Evolutionary conservation across 2,888 invertebrate species (phyloP), one percentile per base, ranked within the genome.

Genomic region (Eupithecia subfuscata): DNA sequence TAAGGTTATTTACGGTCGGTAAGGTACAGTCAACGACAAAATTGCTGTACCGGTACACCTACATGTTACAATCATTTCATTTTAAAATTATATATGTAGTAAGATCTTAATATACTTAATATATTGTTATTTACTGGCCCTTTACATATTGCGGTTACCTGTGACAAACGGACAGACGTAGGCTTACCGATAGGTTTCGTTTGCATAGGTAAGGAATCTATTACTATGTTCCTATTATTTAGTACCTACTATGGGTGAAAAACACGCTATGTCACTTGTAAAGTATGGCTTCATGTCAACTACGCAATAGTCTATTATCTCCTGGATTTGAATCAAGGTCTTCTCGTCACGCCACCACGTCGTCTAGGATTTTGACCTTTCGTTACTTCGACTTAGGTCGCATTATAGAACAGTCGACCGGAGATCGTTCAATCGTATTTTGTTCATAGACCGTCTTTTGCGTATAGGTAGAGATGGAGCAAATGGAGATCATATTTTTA

Each of bases 271-370:
- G 69, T 48, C 25, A n/a, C 52, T 56, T 40, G 68, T 48, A 16
- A 22, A 69, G 71, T 79, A 76, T 65, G 80, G 80, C 80, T 80
- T 80, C 80, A 73, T 71, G 22, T 25, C 70, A 67, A 70, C 69
- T 52, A 71, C 34, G 69, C 30, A 34, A 34, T 64, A 34, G 14
- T 16, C 67, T 70, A 67, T 74, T 74, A 73, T 71, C 73, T 73
- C 64, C 74, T 73, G 34, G 69, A 60, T 69, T 68, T 60, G 70
- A 75, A 73, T 75, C 80, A 79, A 79, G 80, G 79, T 37, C 75
- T 25, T 1, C 14, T 2, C 18, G 75, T 40, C 75, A 75, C 71
- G 75, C 68, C 6, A 75, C 3, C 45, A 22, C 68, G 43, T 25
- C 25, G 18, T 37, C 25, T 45, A 22, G 67, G 64, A 30, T 25